Conservation (phyloP, 2,888 invertebrate genomes). For the Metacarcinus magister region DNA sequence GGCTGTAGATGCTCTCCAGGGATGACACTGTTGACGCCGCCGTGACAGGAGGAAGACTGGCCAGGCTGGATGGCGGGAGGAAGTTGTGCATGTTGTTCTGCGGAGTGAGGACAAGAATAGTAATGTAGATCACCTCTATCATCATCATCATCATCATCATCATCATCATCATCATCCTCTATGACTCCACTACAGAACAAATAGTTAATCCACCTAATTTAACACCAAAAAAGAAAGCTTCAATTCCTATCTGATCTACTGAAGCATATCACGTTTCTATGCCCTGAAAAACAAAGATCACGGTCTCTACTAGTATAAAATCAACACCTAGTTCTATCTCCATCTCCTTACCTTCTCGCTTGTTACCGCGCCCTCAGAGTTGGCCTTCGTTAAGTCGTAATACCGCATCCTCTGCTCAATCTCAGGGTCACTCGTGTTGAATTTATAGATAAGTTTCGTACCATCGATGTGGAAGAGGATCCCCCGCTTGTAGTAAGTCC, state of each 20-base stretch:
- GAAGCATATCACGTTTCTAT: no score
- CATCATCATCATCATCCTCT: no score
- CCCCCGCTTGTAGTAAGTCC: slow-evolving; percentile 82
- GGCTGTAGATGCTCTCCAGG: slow-evolving; percentile 60
- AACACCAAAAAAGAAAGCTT: no score
- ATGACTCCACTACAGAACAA: no score
- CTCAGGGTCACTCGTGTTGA: slow-evolving; percentile 81
- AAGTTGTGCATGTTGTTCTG: neutral
- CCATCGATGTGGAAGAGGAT: slow-evolving; percentile 82
- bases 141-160: no score
- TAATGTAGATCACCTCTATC: no score
- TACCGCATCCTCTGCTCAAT: slow-evolving; percentile 81
- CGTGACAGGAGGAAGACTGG: neutral
- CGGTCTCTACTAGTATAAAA: no score
- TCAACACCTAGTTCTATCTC: neutral
- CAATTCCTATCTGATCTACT: no score
- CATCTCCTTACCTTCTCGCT: slow-evolving; percentile 63
- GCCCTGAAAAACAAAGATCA: no score
- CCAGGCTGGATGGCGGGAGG: slow-evolving; percentile 27
- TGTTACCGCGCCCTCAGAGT: neutral
- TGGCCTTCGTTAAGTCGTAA: slow-evolving; percentile 69
- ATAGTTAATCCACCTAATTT: no score
- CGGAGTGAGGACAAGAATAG: neutral
- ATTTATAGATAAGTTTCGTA: slow-evolving; percentile 82
- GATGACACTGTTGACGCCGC: slow-evolving; percentile 6